Conservation (phyloP, 2,113 vertebrate genomes). For the Anolis sagrei region DNA sequence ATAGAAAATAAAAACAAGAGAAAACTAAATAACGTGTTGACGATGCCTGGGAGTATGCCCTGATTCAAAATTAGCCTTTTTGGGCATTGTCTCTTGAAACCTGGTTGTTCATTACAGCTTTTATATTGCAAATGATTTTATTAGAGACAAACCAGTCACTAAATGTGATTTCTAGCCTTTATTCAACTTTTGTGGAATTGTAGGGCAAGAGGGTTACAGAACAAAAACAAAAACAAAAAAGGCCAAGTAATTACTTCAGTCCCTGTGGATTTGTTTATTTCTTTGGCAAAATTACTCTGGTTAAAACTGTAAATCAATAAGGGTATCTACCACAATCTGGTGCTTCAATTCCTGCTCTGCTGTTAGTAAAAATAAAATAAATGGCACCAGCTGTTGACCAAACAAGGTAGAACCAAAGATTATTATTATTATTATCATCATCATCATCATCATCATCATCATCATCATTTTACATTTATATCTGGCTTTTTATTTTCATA, state of each 20-base stretch:
- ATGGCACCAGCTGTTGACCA: conserved; percentile 45
- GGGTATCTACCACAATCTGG: conserved; percentile 39
- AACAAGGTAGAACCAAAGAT: conserved; percentile 30
- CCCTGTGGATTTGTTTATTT: conserved; percentile 40
- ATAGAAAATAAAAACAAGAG: neutral
- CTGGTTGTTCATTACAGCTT: conserved; percentile 44
- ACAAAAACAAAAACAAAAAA: no score
- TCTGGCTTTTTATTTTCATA: no score
- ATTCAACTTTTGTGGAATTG: conserved; percentile 39
- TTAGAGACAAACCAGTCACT: conserved; percentile 52
- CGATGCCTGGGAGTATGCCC: neutral
- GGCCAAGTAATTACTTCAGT: conserved; percentile 45
- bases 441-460: no score
- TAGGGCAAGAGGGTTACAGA: conserved; percentile 27
- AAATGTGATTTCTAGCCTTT: conserved; percentile 45
- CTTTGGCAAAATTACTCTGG: conserved; percentile 42
- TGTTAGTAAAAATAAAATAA: conserved; percentile 21
- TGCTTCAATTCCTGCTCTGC: conserved; percentile 42
- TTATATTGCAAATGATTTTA: conserved; percentile 47
- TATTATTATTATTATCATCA: no score
- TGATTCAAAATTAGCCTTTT: neutral
- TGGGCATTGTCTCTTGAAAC: conserved; percentile 6
- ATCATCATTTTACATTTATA: no score
- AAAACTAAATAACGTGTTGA: neutral
- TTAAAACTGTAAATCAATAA: conserved; percentile 42